Evolutionary conservation across 2,797 vertebrate species (phyloP).

Genomic region (Smutsia temminckii): DNA sequence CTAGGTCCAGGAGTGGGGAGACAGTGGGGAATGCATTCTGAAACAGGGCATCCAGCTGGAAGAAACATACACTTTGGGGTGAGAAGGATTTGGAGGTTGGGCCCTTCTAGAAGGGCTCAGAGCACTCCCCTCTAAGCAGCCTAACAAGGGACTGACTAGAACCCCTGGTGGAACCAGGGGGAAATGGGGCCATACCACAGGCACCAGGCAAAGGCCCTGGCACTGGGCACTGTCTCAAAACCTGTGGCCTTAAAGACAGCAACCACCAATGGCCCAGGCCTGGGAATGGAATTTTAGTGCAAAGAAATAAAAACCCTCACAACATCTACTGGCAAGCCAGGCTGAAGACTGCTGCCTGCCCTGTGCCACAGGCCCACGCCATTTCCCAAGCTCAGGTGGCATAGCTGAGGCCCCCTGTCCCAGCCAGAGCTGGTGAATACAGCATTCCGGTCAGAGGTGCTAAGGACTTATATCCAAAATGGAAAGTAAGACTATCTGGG

Average conservation of each 20-base stretch:
- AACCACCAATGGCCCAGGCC: background rate
- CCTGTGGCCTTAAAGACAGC: background rate
- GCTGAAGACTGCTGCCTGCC: background rate
- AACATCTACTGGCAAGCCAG: background rate
- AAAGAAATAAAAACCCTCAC: background rate
- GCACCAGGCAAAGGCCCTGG: background rate
- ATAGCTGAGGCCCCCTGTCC: background rate
- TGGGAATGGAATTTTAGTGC: background rate
- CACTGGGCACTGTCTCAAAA: background rate
- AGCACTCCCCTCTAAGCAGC: background rate
- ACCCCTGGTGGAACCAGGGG: background rate
- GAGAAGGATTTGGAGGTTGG: background rate
- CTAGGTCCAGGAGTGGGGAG: background rate
- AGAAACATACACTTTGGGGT: background rate
- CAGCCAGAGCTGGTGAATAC: background rate
- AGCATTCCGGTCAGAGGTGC: background rate
- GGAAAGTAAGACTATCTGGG: background rate
- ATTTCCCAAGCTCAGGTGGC: background rate
- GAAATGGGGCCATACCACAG: fast-evolving
- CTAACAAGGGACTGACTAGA: background rate
- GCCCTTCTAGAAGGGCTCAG: background rate
- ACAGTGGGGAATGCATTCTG: background rate
- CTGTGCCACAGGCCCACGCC: background rate
- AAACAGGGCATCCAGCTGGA: background rate
- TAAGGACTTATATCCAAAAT: background rate